Evolutionary conservation across 2,888 invertebrate genomes (phyloP), one percentile per base, ranked within the genome.

Genomic region (Machimus atricapillus): DNA sequence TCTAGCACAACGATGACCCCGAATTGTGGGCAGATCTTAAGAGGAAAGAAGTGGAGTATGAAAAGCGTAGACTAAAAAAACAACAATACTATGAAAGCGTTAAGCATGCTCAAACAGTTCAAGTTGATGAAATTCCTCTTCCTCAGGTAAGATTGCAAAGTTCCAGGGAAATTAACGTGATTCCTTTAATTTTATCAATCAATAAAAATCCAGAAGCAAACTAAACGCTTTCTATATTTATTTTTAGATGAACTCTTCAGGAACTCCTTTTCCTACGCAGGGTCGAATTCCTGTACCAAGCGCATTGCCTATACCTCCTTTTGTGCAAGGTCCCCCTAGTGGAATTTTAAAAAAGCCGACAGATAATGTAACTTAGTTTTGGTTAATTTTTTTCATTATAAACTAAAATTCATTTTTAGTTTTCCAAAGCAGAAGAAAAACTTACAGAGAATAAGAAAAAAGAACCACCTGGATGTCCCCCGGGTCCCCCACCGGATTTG

Each of bases 31-130:
- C 96, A 3, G 98, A 98, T 89, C 92, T 99, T n/a, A 97, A 97
- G 91, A 94, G 96, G 79, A 96, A 97, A 91, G 97, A 98, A 93
- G 95, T 96, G 89, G 98, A 99, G 89, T 99, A 99, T 93, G 98
- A 99, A 91, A 96, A 97, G 91, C 95, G 97, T 89, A 94, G 98
- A 89, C 95, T 96, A 88, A 96, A 97, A 92, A 94, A 98, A 88
- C 97, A 98, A 87, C 96, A 97, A 37, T 98, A 98, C 92, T 98
- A 96, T 92, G 98, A 99, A 91, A 98, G 98, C 87, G 98, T 99
- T 0, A 97, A 97, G 91, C 97, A 97, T 92, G 98, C 99, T 0
- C 98, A 99, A 91, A 96, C 97, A 90, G 98, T 99, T 0, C 96
- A 97, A 93, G 95, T 99, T 3, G 98, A 98, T 92, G 98, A 98